Evolutionary conservation across 2,113 vertebrate species (phyloP), one percentile per base, ranked within the genome.

Genomic region (Menidia beryllina): DNA sequence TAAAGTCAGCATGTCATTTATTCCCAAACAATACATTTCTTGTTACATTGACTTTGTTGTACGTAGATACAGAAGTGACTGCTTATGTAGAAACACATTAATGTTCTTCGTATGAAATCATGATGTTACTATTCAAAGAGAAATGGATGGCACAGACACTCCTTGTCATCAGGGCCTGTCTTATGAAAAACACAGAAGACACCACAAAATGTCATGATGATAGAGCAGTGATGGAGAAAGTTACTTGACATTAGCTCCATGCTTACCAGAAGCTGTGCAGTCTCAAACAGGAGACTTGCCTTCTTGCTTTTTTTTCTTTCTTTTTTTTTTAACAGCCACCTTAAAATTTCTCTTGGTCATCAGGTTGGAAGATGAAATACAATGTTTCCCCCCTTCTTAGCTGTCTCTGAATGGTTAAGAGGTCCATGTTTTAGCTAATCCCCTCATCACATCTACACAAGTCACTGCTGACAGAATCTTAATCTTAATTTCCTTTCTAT

Each of bases 21-120:
- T 90, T 89, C 73, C 80, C 73, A 82, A 87, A 88, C 75, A 79
- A 82, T 75, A 82, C 67, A 85, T 83, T 83, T 85, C 78, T 82
- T 82, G 74, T 64, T 90, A 87, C 82, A 89, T 84, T 48, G 55
- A 82, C 72, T 76, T 88, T 57, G 71, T 79, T 82, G 72, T 70
- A 89, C 4, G 63, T 79, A 82, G 79, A 24, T 77, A 83, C 21
- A 67, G 75, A 78, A 70, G 61, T 83, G 70, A 72, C 63, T 51
- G 67, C 56, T 60, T 52, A 50, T 63, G 81, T 74, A 72, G 60
- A 79, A 85, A 82, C 78, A 82, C 69, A 10, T 6, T 36, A 68
- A 73, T 71, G 72, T 75, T 69, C 57, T 70, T 56, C 72, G 63
- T 72, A 85, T 64, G 39, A 88, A 87, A 79, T 64, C 68, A 81